phyloP scores from a whole-genome alignment of 2,113 vertebrate genomes.

The Noturus placidus region DNA sequence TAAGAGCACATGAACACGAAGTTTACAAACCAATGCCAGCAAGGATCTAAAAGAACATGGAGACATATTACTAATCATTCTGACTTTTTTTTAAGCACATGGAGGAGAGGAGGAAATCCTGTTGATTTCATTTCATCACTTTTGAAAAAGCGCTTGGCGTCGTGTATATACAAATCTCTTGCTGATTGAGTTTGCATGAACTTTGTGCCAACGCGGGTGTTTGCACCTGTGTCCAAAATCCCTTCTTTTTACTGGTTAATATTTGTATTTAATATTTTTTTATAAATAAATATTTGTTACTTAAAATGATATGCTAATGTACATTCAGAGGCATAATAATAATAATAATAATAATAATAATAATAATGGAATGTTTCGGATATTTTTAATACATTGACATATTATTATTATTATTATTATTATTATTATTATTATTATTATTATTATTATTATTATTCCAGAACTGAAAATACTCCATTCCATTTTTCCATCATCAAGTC shows the following conservation, averaged over 20 bases:
- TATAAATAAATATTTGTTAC: slow-evolving; percentile 95
- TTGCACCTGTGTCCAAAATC: slow-evolving; percentile 73
- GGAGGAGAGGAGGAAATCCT: slow-evolving; percentile 10
- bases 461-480: slow-evolving; percentile 77
- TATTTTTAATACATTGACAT: slow-evolving; percentile 75
- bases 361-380: slow-evolving; percentile 55
- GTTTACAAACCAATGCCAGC: slow-evolving; percentile 24
- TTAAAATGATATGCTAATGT: slow-evolving; percentile 83
- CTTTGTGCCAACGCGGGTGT: slow-evolving; percentile 81
- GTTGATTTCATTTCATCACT: slow-evolving; percentile 55
- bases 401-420: slow-evolving; percentile 66
- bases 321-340: slow-evolving; percentile 61
- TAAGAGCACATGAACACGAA: background rate
- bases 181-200: slow-evolving; percentile 87
- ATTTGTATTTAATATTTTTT: slow-evolving; percentile 86
- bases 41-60: slow-evolving; percentile 13
- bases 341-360: slow-evolving; percentile 17
- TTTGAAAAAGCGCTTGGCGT: slow-evolving; percentile 51
- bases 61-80: slow-evolving; percentile 8
- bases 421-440: too few relatives aligned
- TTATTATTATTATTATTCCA: slow-evolving; percentile 64
- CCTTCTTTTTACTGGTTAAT: slow-evolving; percentile 92
- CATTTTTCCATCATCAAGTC: slow-evolving; percentile 75
- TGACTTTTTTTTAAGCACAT: slow-evolving; percentile 21
- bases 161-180: slow-evolving; percentile 59